Evolutionary conservation across 2,888 invertebrate genomes (phyloP), one percentile per base, ranked within the genome.

Genomic region (Thereva unica): DNA sequence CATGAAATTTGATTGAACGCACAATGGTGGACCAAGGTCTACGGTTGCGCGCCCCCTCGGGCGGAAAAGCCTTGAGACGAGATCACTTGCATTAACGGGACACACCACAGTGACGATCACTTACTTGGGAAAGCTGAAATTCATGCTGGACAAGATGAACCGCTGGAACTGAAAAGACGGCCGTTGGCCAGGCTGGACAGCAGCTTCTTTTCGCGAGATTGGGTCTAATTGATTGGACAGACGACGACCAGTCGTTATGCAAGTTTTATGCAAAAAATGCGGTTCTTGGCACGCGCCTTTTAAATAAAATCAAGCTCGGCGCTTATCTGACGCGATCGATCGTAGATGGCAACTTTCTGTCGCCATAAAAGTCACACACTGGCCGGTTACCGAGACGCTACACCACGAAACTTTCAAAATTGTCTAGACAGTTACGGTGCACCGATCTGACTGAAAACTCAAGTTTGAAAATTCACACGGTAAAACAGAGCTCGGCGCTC

Each of bases 361-460:
- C 47, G 57, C 47, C n/a, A 47, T 45, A 45, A 47, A 47, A 37
- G n/a, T 12, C 45, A 23, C 23, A 47, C 38, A 6, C 37, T 12
- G 47, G 57, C 57, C 57, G 41, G 50, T 50, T 63, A 42, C 41
- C 42, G 42, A 41, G 63, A 52, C 63, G 34, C 41, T 50, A 52
- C 34, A 63, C 42, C 50, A 52, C 34, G 41, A 63, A 63, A 63
- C 64, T 64, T 64, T 64, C 64, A 64, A 64, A 55, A 47, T 53
- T 64, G 64, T 64, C 64, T 64, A 64, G 64, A 64, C 64, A n/a
- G 45, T 44, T 23, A 23, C 42, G 44, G 35, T 34, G 34, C 10
- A 34, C 42, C 38, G 37, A 63, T 41, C 42, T 42, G 52, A 61
- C 12, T 45, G 10, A 59, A 34, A 59, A 59, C 23, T 23, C 23